Conservation (phyloP, 2,888 invertebrate genomes). For the Chironomus riparius region DNA sequence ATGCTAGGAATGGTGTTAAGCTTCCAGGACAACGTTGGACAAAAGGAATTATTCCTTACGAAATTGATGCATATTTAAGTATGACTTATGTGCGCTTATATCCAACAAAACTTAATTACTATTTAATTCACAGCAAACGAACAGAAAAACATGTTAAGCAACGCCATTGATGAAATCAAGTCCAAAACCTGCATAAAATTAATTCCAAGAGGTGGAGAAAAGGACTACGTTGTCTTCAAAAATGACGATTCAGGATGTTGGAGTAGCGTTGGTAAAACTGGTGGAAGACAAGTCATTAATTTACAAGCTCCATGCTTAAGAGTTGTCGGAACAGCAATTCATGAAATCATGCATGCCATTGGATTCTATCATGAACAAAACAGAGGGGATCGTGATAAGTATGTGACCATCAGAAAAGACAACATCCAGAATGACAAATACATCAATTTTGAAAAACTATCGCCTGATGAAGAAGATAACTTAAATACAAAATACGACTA, state of each 20-base stretch:
- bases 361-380: slow-evolving; percentile 77
- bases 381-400: slow-evolving; percentile 60
- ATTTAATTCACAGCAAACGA: background rate
- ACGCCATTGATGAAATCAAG: slow-evolving; percentile 61
- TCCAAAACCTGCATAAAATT: slow-evolving; percentile 61
- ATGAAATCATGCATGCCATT: slow-evolving; percentile 71
- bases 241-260: slow-evolving; percentile 60
- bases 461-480: background rate
- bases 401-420: slow-evolving; percentile 57
- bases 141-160: slow-evolving; percentile 45
- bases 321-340: slow-evolving; percentile 60
- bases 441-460: background rate
- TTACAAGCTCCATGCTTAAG: slow-evolving; percentile 53
- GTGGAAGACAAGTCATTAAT: slow-evolving; percentile 46
- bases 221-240: slow-evolving; percentile 55
- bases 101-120: background rate
- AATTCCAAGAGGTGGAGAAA: slow-evolving; percentile 47
- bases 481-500: slow-evolving; percentile 53
- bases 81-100: slow-evolving; percentile 28
- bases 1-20: background rate
- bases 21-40: slow-evolving; percentile 44
- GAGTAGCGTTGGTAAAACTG: slow-evolving; percentile 61
- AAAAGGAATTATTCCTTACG: slow-evolving; percentile 47
- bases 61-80: slow-evolving; percentile 55
- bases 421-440: slow-evolving; percentile 51